Conservation (phyloP, 2,113 vertebrate species). For the Aspiorhynchus laticeps region DNA sequence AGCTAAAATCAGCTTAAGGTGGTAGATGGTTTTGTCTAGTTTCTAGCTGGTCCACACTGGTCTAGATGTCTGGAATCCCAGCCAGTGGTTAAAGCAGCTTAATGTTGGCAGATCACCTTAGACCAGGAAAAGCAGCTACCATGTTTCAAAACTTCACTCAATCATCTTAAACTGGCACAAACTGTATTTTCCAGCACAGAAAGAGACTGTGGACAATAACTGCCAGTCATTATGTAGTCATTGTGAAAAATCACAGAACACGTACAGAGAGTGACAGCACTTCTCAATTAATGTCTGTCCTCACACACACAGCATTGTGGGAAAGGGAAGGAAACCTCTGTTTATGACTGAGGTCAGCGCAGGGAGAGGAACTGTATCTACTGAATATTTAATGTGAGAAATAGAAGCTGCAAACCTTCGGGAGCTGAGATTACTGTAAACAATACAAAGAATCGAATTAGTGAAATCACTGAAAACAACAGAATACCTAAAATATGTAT, state of each 20-base stretch:
- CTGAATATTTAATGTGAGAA: not conserved
- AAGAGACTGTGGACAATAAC: not conserved
- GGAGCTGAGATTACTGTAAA: constrained; percentile 34
- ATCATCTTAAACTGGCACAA: constrained; percentile 4
- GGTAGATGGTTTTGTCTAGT: not conserved
- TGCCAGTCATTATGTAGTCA: not conserved
- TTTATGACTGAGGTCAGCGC: not conserved
- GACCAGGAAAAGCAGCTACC: not conserved
- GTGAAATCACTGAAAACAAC: not conserved
- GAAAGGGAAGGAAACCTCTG: not conserved
- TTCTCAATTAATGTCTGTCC: not conserved
- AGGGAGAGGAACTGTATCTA: not conserved
- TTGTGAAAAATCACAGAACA: constrained; percentile 15
- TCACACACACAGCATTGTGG: constrained; percentile 24
- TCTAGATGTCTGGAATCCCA: not conserved
- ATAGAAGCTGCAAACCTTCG: constrained; percentile 30
- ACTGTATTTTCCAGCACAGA: constrained; percentile 7
- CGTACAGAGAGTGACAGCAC: not conserved
- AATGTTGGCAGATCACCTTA: not conserved
- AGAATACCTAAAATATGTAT: not conserved
- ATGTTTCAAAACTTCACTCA: not conserved
- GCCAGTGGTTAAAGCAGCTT: not conserved
- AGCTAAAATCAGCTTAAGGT: not conserved
- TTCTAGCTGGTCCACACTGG: not conserved
- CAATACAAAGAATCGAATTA: constrained; percentile 23